A percentile compares a stretch with the other conserved stretches of the same genome.
Evolutionary conservation across 2,888 invertebrate genomes (phyloP).

Genomic region (Heliconius ethilla): DNA sequence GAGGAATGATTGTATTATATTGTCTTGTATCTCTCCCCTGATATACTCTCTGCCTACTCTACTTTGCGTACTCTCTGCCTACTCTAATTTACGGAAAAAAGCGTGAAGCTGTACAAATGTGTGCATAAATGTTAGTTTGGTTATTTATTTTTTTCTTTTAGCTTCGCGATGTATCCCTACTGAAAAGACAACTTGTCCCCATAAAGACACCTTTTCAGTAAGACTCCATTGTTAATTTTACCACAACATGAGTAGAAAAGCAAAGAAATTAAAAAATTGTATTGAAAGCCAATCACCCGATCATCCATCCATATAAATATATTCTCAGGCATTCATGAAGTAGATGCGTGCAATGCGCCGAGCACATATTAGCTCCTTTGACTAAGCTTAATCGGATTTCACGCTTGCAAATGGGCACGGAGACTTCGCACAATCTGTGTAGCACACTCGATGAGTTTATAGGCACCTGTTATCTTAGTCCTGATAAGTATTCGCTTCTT

Average conservation of each 20-base stretch:
- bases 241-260: not conserved
- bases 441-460: conserved; percentile 78
- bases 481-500: not conserved
- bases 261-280: not conserved
- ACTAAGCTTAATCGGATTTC: conserved; percentile 26
- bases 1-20: too few species aligned
- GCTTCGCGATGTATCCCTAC: too few species aligned
- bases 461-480: conserved; percentile 1
- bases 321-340: conserved; percentile 12
- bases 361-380: conserved; percentile 26
- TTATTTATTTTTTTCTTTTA: too few species aligned
- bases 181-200: too few species aligned
- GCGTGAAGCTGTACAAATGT: too few species aligned
- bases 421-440: not conserved
- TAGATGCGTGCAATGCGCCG: not conserved
- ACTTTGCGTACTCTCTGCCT: too few species aligned
- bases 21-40: too few species aligned
- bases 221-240: not conserved
- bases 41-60: too few species aligned
- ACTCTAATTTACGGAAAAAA: too few species aligned
- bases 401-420: conserved; percentile 18
- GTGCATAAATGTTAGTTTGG: too few species aligned
- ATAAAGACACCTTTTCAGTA: too few species aligned
- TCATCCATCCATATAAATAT: not conserved
- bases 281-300: not conserved